These are phyloP conservation scores for Cylas formicarius DNA, from an alignment of 1,140 invertebrate species.

Conservation along the genomic window DNA sequence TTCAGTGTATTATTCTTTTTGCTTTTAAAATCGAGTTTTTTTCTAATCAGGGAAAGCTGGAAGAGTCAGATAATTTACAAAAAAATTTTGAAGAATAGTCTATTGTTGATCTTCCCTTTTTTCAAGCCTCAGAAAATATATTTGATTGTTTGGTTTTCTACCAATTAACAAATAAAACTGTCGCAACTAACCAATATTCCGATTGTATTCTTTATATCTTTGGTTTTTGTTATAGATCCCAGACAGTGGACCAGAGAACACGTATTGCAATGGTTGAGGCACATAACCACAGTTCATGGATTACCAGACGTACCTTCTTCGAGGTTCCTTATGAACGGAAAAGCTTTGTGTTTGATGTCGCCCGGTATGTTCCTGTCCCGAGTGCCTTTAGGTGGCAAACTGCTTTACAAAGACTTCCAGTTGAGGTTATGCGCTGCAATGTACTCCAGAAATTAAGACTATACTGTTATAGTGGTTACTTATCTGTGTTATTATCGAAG, in stretches of 20 bases:
- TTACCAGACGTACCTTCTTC: conserved; percentile 50
- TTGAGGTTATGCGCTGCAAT: conserved; percentile 34
- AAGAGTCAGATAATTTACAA: no score
- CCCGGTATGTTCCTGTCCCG: conserved; percentile 63
- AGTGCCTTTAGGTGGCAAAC: conserved; percentile 60
- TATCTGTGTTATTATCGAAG: no score
- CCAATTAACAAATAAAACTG: no score
- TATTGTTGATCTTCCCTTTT: no score
- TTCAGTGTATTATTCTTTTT: no score
- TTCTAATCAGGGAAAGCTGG: no score
- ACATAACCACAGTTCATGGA: conserved; percentile 52
- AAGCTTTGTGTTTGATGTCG: conserved; percentile 68
- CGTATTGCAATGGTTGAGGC: conserved; percentile 56
- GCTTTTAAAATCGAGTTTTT: no score
- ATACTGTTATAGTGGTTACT: neutral
- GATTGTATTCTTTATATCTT: conserved; percentile 5
- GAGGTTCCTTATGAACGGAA: conserved; percentile 70
- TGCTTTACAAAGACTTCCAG: conserved; percentile 51
- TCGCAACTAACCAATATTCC: conserved; percentile 4
- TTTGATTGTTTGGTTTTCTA: no score
- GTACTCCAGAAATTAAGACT: conserved; percentile 27
- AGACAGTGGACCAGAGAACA: conserved; percentile 60
- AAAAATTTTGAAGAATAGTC: no score
- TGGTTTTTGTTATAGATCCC: conserved; percentile 51
- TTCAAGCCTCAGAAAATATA: no score